Conservation (phyloP, 1,140 invertebrate species). For the Eurosta solidaginis region DNA sequence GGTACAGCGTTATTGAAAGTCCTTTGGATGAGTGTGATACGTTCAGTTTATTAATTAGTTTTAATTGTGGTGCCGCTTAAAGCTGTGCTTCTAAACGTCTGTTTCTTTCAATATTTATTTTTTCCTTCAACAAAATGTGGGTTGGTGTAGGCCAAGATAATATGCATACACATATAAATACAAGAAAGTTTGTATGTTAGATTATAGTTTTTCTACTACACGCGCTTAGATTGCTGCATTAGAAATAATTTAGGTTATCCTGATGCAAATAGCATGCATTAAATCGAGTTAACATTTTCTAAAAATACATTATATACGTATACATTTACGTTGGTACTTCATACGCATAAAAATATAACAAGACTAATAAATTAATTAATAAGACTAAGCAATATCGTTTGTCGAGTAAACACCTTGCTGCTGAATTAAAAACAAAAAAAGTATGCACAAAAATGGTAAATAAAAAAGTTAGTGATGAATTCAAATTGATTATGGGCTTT, state of each 20-base stretch:
- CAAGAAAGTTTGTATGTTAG: too few relatives aligned
- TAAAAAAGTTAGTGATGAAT: not conserved
- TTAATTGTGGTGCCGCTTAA: not conserved
- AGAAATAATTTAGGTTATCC: not conserved
- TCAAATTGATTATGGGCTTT: not conserved
- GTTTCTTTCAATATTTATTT: not conserved
- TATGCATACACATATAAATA: not conserved
- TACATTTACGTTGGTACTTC: too few relatives aligned
- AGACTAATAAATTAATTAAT: not conserved
- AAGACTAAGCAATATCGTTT: not conserved
- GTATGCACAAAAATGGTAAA: constrained; percentile 13
- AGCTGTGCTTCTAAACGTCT: not conserved
- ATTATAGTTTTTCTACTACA: constrained; percentile 20
- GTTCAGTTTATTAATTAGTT: constrained; percentile 45
- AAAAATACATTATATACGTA: not conserved
- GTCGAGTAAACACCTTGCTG: not conserved
- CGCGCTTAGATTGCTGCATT: not conserved
- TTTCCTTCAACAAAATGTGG: not conserved
- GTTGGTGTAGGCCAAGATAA: not conserved
- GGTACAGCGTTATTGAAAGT: constrained; percentile 50
- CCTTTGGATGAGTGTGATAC: constrained; percentile 49
- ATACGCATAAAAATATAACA: too few relatives aligned
- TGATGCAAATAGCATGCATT: not conserved
- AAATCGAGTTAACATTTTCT: constrained; percentile 19
- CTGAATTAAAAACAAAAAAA: constrained; percentile 8